Evolutionary conservation across 2,113 vertebrate species (phyloP), one percentile per base, ranked within the genome.

Genomic region (Haemorhous mexicanus): DNA sequence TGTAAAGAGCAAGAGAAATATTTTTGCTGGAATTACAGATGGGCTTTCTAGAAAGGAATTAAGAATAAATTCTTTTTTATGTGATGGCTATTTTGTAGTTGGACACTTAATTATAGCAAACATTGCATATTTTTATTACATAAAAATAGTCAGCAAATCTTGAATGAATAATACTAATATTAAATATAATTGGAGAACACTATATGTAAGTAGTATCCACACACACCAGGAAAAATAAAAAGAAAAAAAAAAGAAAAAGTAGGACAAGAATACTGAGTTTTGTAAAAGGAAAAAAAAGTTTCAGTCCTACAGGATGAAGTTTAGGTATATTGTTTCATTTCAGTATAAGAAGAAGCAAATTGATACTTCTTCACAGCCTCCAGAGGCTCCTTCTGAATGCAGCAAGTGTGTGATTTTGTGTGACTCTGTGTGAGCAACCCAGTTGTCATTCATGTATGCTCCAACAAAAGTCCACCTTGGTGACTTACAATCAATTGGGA

Each of bases 191-290:
- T 26, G 4, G 15, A 63, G 20, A 87, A 50, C 9, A 6, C 5
- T 50, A 6, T 22, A 13, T 35, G 9, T 32, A 47, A 82, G 23
- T 4, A 62, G 22, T 16, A 33, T 7, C 2, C 9, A 7, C 7
- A 9, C 1, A 30, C 1, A 1, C 5, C 7, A 37, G 22, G 19
- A 66, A 22, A 21, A 33, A 22, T 16, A 56, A 3, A 7, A 13
- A 9, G 15, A 6, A 17, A 30, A 16, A 35, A 17, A 2, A 8
- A 19, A 16, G 28, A 10, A 2, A 37, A 33, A 28, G 5, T 5
- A 37, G 2, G 10, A 41, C 2, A 47, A 69, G n/a, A 84, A 16
- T 24, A 52, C 35, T 7, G n/a, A 15, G 5, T 21, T 56, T 2
- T 52, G 9, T 33, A 44, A 84, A 18, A 22, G 30, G 74, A 56